Conservation (phyloP, 2,797 vertebrate genomes). For the Myotis pilosus region DNA sequence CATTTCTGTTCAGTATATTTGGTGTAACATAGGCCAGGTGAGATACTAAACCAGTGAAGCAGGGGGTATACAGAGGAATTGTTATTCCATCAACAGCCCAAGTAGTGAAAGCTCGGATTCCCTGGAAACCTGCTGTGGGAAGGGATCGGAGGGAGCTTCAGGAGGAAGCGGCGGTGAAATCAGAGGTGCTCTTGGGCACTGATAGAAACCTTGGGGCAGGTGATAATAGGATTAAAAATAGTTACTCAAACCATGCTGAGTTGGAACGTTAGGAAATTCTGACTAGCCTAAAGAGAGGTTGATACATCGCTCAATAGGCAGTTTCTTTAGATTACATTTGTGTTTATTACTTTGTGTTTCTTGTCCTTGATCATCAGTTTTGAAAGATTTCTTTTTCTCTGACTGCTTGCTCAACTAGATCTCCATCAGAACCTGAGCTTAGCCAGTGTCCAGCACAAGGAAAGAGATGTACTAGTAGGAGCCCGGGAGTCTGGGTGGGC, state of each 20-base stretch:
- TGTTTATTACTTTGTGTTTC: neutral
- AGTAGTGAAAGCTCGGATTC: neutral
- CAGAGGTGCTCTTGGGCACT: neutral
- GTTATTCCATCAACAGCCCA: neutral
- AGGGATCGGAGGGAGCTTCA: neutral
- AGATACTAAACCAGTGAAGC: neutral
- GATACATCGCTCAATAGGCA: neutral
- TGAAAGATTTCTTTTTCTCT: neutral
- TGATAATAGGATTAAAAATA: neutral
- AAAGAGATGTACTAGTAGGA: neutral
- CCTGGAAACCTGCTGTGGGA: neutral
- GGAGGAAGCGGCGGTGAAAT: neutral
- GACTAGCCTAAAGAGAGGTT: neutral
- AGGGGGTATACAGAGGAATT: too few species aligned
- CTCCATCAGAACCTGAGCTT: neutral
- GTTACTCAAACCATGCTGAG: neutral
- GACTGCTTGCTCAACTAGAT: neutral
- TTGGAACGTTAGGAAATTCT: neutral
- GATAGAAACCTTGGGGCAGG: neutral
- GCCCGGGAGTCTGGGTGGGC: neutral
- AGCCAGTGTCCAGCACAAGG: neutral
- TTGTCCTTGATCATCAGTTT: neutral
- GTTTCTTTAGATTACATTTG: constrained; percentile 16
- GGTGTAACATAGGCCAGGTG: neutral
- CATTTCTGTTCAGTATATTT: neutral